Conservation (phyloP, 1,140 invertebrate species). For the Planococcus citri region DNA sequence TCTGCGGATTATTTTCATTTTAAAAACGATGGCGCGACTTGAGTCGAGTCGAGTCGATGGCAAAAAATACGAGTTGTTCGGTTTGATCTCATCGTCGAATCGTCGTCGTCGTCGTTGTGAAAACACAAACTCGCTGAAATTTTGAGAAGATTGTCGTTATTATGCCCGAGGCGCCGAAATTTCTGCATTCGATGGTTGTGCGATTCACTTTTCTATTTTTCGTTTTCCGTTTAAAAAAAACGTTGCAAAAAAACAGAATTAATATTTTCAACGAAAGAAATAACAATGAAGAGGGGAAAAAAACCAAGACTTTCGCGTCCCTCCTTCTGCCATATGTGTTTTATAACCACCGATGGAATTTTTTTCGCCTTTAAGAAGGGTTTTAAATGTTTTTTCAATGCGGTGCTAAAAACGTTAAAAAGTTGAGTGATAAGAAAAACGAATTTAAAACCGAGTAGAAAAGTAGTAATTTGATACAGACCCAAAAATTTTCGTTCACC, state of each 20-base stretch:
- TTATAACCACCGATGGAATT: background rate
- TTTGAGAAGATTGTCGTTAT: background rate
- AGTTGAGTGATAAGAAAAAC: conserved; percentile 1
- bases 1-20: background rate
- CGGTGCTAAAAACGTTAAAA: background rate
- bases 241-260: background rate
- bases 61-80: too few relatives aligned
- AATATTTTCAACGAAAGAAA: background rate
- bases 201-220: too few relatives aligned
- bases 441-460: background rate
- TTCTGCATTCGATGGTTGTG: background rate
- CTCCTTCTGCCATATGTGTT: background rate
- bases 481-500: conserved; percentile 2
- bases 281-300: background rate
- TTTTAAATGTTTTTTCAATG: background rate
- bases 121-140: too few relatives aligned
- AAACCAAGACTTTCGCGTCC: background rate
- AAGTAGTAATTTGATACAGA: conserved; percentile 12
- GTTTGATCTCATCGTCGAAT: too few relatives aligned
- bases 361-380: background rate
- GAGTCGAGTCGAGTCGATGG: too few relatives aligned
- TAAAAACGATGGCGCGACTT: too few relatives aligned
- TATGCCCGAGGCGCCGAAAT: background rate
- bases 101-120: background rate
- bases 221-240: background rate